Evolutionary conservation across 2,113 vertebrate genomes (phyloP).

Genomic region (Python bivittatus): DNA sequence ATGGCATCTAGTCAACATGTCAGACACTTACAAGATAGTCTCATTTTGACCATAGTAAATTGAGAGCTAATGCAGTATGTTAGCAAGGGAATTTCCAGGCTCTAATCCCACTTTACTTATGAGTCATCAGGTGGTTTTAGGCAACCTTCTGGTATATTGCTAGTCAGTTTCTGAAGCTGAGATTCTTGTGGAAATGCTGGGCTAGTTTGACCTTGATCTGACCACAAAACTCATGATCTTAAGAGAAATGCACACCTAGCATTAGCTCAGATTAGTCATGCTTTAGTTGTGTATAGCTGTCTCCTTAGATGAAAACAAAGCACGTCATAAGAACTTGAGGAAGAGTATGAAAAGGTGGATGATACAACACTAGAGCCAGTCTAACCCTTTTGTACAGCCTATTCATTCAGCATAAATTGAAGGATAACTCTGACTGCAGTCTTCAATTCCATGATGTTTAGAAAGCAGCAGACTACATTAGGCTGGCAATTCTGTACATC

Average conservation of each 20-base stretch:
- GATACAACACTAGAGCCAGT: not conserved
- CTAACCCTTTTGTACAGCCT: not conserved
- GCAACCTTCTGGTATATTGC: not conserved
- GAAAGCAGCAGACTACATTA: not conserved
- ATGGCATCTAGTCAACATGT: not conserved
- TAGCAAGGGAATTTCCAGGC: not conserved
- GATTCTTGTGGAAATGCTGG: not conserved
- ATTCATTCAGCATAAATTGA: not conserved
- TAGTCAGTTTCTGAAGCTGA: not conserved
- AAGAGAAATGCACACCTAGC: not conserved
- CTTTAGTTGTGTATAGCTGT: not conserved
- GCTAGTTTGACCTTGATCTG: not conserved
- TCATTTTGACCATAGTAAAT: not conserved
- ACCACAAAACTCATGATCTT: not conserved
- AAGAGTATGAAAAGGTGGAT: not conserved
- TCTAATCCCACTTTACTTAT: not conserved
- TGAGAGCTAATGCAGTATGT: not conserved
- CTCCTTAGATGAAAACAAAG: not conserved
- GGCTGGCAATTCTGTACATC: not conserved
- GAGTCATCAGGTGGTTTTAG: not conserved
- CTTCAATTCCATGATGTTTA: not conserved
- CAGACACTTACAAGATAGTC: not conserved
- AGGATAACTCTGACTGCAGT: constrained; percentile 21
- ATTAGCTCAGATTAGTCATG: not conserved
- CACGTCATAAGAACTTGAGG: not conserved